Evolutionary conservation across 2,113 vertebrate genomes (phyloP).

Genomic region (Carlito syrichta): DNA sequence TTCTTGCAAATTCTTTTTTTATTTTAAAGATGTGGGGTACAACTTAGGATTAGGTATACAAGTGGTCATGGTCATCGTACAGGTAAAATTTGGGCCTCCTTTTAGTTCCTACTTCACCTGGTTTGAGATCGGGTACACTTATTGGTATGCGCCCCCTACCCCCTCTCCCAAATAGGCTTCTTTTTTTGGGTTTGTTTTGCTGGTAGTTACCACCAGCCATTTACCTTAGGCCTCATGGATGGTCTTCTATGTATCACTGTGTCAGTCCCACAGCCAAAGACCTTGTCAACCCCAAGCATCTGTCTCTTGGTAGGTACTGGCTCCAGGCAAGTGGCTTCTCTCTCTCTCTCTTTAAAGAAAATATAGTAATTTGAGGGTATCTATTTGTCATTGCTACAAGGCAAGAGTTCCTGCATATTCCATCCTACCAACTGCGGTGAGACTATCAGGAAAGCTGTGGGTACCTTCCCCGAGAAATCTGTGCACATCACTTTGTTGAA

Average conservation of each 20-base stretch:
- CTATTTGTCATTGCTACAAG: background rate
- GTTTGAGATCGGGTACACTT: no score
- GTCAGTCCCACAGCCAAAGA: background rate
- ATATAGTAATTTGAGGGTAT: background rate
- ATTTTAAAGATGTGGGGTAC: no score
- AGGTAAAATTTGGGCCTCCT: no score
- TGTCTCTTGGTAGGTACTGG: background rate
- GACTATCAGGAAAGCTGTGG: background rate
- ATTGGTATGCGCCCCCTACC: no score
- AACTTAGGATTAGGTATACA: no score
- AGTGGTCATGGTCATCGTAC: no score
- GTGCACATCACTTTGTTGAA: background rate
- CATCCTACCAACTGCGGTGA: background rate
- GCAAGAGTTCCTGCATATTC: no score
- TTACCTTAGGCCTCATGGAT: background rate
- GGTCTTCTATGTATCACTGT: no score
- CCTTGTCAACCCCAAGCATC: background rate
- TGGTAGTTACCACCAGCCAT: fast-evolving
- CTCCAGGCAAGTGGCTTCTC: background rate
- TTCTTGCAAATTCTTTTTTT: no score
- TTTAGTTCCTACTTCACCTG: no score
- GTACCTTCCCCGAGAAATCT: background rate
- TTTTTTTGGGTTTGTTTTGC: background rate
- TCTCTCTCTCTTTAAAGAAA: background rate
- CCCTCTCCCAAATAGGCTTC: no score